Percentiles rank a stretch among this genome's conserved stretches.
These are phyloP conservation scores for Lathamus discolor DNA, from an alignment of 2,113 vertebrate species.

Conservation along the genomic window DNA sequence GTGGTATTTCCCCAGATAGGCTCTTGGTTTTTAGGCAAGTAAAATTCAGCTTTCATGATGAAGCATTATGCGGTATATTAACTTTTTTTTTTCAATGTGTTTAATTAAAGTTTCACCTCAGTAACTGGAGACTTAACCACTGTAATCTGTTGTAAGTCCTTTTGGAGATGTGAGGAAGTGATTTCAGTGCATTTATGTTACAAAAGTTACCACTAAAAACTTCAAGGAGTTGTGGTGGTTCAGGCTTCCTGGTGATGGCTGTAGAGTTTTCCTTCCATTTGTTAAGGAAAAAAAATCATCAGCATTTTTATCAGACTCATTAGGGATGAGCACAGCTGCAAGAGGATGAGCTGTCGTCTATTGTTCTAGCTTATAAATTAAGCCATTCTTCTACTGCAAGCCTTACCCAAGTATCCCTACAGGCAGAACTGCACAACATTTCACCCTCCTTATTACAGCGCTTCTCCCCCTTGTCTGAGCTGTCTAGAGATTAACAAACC, in stretches of 20 bases:
- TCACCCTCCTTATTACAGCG: background rate
- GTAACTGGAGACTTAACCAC: background rate
- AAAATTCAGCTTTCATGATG: background rate
- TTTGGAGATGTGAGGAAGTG: background rate
- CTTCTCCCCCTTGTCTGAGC: background rate
- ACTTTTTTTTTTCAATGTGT: background rate
- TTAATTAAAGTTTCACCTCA: background rate
- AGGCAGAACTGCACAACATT: background rate
- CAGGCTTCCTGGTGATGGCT: background rate
- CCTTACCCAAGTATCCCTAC: background rate
- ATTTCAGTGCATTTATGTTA: background rate
- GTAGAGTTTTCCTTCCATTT: background rate
- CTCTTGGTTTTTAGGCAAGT: background rate
- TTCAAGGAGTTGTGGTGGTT: background rate
- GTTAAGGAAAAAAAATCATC: background rate
- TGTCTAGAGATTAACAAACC: background rate
- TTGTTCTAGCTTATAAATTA: slow-evolving; percentile 29
- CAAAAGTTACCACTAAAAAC: background rate
- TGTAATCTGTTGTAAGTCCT: background rate
- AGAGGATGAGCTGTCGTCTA: slow-evolving; percentile 15
- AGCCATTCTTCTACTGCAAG: background rate
- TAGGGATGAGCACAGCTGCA: background rate
- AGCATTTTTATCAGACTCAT: background rate
- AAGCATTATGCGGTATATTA: background rate
- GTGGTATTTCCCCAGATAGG: background rate